A percentile compares a stretch with the other conserved stretches of the same genome.
phyloP scores from a whole-genome alignment of 2,113 vertebrate genomes.

The Strix uralensis region DNA sequence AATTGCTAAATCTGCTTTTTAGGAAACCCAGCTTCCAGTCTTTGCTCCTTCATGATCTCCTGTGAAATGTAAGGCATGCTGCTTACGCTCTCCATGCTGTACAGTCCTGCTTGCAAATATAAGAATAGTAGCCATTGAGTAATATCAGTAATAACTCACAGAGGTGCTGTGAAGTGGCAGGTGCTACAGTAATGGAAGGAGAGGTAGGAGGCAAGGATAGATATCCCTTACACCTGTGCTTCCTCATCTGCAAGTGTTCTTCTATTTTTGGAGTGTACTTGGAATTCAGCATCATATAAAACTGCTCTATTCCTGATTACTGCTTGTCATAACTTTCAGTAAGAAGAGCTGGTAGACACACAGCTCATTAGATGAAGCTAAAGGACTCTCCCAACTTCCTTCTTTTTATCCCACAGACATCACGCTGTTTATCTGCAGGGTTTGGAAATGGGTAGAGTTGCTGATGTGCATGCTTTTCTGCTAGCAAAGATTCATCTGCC shows the following conservation, averaged over 20 bases:
- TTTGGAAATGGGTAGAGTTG: background rate
- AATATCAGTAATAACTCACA: background rate
- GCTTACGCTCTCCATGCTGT: background rate
- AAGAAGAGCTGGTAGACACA: background rate
- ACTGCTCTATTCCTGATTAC: background rate
- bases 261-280: background rate
- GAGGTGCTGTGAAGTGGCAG: background rate
- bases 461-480: background rate
- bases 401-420: background rate
- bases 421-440: background rate
- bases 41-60: background rate
- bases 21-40: background rate
- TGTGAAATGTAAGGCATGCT: background rate
- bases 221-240: background rate
- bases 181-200: background rate
- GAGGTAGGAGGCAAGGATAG: background rate
- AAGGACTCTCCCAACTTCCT: background rate
- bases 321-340: background rate
- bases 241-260: background rate
- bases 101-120: background rate
- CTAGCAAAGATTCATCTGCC: background rate
- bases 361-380: background rate
- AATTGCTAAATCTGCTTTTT: background rate
- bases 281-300: background rate
- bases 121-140: background rate